Conservation (phyloP, 2,888 invertebrate species). For the Mesorhabditis spiculigera region DNA sequence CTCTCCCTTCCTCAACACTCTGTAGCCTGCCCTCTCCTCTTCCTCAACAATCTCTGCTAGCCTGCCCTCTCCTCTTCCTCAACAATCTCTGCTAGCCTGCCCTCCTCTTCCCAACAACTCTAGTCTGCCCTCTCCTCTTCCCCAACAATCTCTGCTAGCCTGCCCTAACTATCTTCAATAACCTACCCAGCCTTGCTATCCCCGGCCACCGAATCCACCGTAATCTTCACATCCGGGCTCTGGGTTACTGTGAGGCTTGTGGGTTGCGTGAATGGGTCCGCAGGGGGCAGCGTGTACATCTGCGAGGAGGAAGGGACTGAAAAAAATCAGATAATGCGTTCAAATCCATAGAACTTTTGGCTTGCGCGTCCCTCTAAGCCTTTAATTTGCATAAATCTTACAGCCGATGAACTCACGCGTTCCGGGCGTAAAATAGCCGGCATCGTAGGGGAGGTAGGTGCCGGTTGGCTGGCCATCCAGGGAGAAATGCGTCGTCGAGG, state of each 20-base stretch:
- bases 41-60: too few relatives aligned
- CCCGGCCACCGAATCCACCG: neutral
- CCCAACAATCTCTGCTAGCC: too few relatives aligned
- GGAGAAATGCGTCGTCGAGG: conserved; percentile 2
- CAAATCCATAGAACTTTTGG: neutral
- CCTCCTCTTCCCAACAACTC: too few relatives aligned
- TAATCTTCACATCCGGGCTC: neutral
- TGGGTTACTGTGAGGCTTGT: neutral
- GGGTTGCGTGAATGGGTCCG: conserved; percentile 27
- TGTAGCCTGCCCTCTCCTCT: too few relatives aligned
- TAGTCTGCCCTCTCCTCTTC: too few relatives aligned
- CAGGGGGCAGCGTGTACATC: conserved; percentile 27
- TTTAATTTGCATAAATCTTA: neutral
- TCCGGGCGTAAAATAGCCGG: neutral
- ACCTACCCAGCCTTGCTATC: neutral
- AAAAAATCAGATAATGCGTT: neutral
- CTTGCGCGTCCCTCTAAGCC: neutral
- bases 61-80: too few relatives aligned
- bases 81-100: too few relatives aligned
- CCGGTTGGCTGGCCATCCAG: neutral
- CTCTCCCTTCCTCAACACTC: too few relatives aligned
- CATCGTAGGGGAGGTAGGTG: neutral
- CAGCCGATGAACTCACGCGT: neutral
- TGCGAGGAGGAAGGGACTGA: conserved; percentile 3
- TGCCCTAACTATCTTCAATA: neutral